Evolutionary conservation across 2,797 vertebrate genomes (phyloP).

Genomic region (Macropus fuliginosus): DNA sequence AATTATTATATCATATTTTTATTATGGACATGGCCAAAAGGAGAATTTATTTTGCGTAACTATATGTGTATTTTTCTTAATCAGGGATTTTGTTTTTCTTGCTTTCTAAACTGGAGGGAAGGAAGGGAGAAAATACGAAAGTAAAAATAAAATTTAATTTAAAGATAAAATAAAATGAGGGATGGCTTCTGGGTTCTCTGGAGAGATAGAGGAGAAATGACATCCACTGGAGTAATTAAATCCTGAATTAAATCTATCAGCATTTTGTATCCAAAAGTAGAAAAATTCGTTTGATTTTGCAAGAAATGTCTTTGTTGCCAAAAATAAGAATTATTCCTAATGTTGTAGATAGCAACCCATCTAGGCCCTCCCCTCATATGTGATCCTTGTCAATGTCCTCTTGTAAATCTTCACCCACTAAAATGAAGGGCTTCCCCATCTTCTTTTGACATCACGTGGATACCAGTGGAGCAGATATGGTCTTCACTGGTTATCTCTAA

Average conservation of each 20-base stretch:
- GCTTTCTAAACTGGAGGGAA: background rate
- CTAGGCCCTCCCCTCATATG: background rate
- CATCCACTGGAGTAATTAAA: background rate
- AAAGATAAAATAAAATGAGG: background rate
- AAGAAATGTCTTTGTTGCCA: constrained; percentile 57
- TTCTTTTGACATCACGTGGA: background rate
- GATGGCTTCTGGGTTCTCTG: background rate
- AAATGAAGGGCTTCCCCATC: background rate
- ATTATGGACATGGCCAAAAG: background rate
- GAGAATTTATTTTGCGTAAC: background rate
- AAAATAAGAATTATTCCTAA: constrained; percentile 30
- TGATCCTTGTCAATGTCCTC: background rate
- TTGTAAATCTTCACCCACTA: background rate
- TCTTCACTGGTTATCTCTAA: background rate
- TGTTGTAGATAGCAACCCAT: background rate
- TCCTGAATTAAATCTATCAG: background rate
- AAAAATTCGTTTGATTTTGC: constrained; percentile 62
- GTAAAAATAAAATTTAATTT: background rate
- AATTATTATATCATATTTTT: background rate
- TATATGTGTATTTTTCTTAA: background rate
- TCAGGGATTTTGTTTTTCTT: background rate
- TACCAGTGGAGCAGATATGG: background rate
- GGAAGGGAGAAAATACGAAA: background rate
- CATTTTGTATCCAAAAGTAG: constrained; percentile 41
- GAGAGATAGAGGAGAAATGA: background rate